phyloP scores from a whole-genome alignment of 1,140 invertebrate genomes.

The Temnothorax nylanderi region DNA sequence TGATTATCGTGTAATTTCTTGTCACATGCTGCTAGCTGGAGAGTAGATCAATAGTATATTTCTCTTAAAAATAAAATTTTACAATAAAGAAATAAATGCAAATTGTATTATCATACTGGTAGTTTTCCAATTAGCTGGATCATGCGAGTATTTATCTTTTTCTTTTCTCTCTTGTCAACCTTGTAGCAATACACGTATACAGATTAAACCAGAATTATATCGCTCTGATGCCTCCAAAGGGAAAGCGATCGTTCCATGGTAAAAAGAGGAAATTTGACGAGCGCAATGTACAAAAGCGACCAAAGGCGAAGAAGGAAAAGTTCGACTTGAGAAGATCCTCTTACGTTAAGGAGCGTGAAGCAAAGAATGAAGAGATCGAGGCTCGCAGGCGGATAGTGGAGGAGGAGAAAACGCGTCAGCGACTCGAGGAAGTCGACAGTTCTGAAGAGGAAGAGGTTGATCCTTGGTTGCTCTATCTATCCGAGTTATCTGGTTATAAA shows the following conservation, averaged over 20 bases:
- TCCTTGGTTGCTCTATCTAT: slow-evolving; percentile 86
- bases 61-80: background rate
- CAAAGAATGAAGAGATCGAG: slow-evolving; percentile 81
- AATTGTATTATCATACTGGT: background rate
- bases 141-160: background rate
- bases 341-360: slow-evolving; percentile 81
- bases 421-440: slow-evolving; percentile 65
- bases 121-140: background rate
- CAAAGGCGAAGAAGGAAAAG: slow-evolving; percentile 77
- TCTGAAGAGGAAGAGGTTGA: slow-evolving; percentile 85
- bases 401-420: slow-evolving; percentile 73
- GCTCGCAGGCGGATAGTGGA: slow-evolving; percentile 77
- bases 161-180: background rate
- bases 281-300: slow-evolving; percentile 46
- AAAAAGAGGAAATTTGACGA: slow-evolving; percentile 72
- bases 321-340: slow-evolving; percentile 79
- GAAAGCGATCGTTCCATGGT: slow-evolving; percentile 67
- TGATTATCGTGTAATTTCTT: background rate
- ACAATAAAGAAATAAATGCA: background rate
- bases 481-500: slow-evolving; percentile 84
- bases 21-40: background rate
- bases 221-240: slow-evolving; percentile 65
- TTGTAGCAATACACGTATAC: background rate
- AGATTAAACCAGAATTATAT: background rate
- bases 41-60: background rate